phyloP scores from a whole-genome alignment of 2,113 vertebrate species.

The Ameiurus melas region DNA sequence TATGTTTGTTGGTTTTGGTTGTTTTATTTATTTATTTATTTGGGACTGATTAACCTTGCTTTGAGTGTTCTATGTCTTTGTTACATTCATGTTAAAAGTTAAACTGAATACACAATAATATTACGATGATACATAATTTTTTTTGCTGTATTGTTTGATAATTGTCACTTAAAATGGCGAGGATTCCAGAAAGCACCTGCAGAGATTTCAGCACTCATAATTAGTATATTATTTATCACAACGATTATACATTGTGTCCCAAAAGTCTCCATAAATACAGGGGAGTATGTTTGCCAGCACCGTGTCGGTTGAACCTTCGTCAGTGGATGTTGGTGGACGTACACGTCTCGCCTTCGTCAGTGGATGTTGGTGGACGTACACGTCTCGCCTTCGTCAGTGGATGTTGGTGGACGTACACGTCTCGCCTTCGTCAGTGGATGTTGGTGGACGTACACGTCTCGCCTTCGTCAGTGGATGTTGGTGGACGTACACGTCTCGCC shows the following conservation, averaged over 20 bases:
- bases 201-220: not conserved
- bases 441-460: too few relatives aligned
- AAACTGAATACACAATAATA: slow-evolving; percentile 51
- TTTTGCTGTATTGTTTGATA: not conserved
- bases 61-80: not conserved
- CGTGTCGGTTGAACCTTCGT: too few relatives aligned
- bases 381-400: too few relatives aligned
- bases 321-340: too few relatives aligned
- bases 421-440: too few relatives aligned
- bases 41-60: not conserved
- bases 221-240: not conserved
- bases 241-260: not conserved
- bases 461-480: too few relatives aligned
- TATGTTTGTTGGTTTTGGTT: not conserved
- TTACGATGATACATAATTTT: slow-evolving; percentile 35
- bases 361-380: too few relatives aligned
- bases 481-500: too few relatives aligned
- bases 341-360: too few relatives aligned
- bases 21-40: not conserved
- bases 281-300: too few relatives aligned
- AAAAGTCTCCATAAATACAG: too few relatives aligned
- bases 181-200: slow-evolving; percentile 27
- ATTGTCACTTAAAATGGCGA: not conserved
- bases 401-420: too few relatives aligned
- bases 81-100: slow-evolving; percentile 18